Evolutionary conservation across 2,888 invertebrate genomes (phyloP).

Genomic region (Orthosia cruda): DNA sequence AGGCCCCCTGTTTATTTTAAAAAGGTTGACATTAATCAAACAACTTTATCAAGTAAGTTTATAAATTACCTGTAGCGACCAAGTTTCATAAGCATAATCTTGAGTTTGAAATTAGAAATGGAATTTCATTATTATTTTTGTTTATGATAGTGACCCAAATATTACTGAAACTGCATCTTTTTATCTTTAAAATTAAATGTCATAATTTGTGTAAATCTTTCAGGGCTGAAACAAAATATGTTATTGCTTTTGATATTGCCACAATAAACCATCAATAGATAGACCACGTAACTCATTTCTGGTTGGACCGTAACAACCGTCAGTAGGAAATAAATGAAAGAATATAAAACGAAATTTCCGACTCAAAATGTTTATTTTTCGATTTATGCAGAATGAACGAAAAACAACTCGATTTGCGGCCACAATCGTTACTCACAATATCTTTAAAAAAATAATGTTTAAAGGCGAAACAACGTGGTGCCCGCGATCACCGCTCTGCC

Average conservation of each 20-base stretch:
- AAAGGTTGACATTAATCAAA: slow-evolving; percentile 74
- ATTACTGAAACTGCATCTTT: slow-evolving; percentile 42
- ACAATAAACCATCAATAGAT: slow-evolving; percentile 36
- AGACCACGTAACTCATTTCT: slow-evolving; percentile 50
- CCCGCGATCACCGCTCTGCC: slow-evolving; percentile 79
- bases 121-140: slow-evolving; percentile 70
- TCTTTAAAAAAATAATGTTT: slow-evolving; percentile 69
- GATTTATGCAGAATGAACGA: slow-evolving; percentile 75
- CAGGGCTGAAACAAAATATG: slow-evolving; percentile 21
- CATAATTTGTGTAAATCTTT: slow-evolving; percentile 33
- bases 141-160: slow-evolving; percentile 54
- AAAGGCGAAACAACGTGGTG: slow-evolving; percentile 74
- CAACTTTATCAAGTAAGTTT: slow-evolving; percentile 70
- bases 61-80: slow-evolving; percentile 72
- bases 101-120: slow-evolving; percentile 65
- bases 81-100: slow-evolving; percentile 74
- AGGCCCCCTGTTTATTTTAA: slow-evolving; percentile 53
- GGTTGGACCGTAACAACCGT: slow-evolving; percentile 41
- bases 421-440: slow-evolving; percentile 70
- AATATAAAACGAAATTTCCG: slow-evolving; percentile 69
- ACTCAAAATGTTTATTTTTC: slow-evolving; percentile 74
- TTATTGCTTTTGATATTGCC: slow-evolving; percentile 12
- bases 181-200: slow-evolving; percentile 33
- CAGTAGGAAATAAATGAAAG: slow-evolving; percentile 62
- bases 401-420: slow-evolving; percentile 77